A percentile compares a stretch with the other conserved stretches of the same genome.
These are phyloP conservation scores for Gasteruption jaculator DNA, from an alignment of 2,888 invertebrate species.

Conservation along the genomic window DNA sequence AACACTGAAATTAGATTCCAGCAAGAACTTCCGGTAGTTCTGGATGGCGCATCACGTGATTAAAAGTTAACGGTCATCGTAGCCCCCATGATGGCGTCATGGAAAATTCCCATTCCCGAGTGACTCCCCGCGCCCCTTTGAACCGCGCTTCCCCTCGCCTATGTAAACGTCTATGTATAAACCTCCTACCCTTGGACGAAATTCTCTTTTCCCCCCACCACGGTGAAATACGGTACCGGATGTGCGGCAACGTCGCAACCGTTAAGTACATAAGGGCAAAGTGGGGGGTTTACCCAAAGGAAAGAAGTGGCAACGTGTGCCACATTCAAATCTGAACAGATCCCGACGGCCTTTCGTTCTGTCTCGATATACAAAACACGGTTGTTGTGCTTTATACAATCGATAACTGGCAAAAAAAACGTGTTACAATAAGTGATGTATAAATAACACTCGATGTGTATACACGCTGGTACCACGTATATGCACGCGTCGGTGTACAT, in stretches of 20 bases:
- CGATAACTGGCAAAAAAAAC: no score
- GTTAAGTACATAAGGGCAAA: conserved; percentile 42
- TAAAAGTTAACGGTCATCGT: conserved; percentile 30
- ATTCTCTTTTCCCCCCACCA: conserved; percentile 37
- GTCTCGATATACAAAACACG: no score
- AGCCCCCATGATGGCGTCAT: conserved; percentile 31
- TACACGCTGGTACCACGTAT: no score
- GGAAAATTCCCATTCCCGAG: conserved; percentile 46
- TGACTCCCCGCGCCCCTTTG: conserved; percentile 23
- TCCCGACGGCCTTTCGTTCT: conserved; percentile 33
- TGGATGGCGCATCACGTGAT: conserved; percentile 32
- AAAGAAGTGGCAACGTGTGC: conserved; percentile 49
- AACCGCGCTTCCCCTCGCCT: not conserved
- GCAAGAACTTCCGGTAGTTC: no score
- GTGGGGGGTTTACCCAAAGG: conserved; percentile 20
- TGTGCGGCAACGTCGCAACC: conserved; percentile 50
- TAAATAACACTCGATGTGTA: no score
- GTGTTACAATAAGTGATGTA: no score
- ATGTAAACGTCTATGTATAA: conserved; percentile 31
- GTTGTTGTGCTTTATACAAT: no score
- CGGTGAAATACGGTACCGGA: conserved; percentile 33
- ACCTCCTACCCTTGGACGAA: conserved; percentile 32
- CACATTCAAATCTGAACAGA: conserved; percentile 46
- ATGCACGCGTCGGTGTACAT: no score
- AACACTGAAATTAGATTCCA: no score